Base-by-base conservation (phyloP, 1,140 invertebrate genomes). In the Papilio polytes region DNA sequence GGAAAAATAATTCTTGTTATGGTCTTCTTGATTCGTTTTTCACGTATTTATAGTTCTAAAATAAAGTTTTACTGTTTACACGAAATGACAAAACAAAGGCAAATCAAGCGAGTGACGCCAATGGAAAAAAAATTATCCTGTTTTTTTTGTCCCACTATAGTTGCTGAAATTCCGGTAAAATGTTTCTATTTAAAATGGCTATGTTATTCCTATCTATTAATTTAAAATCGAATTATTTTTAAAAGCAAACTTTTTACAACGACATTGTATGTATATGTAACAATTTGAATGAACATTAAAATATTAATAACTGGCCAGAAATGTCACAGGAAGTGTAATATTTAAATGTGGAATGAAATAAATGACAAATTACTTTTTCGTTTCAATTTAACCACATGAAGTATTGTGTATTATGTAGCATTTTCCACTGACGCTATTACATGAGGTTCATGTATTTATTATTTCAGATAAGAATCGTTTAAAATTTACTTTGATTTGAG, bases 341-440 rank as follows among this genome's bases (percentile, higher is more conserved):
- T 91, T 93, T 82, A 83, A 92, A 93, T 83, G 78, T 81, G 70
- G 88, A 87, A 85, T 56, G 51, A 86, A 87, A 86, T 86, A 87
- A 85, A 87, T 90, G 90, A 90, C 92, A 92, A 90, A 84, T 91
- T 82, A 86, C 83, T 87, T 89, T 85, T 85, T 88, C 80, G 80
- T 85, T 87, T 82, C 84, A 83, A 87, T 87, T 74, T 81, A 83
- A 82, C 84, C 85, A 83, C 82, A 86, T 87, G 86, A 89, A 88
- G 83, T 88, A 88, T 88, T 89, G 91, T 92, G 86, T 92, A 92
- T 90, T 94, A 94, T 93, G 91, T 94, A 94, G 88, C 83, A 90
- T 91, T 92, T 91, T 90, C 84, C 90, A 87, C 80, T 88, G 84
- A 84, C 82, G 83, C 80, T 88, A 89, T 85, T 90, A 85, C 87